These are phyloP conservation scores for Tetanocera ferruginea DNA, from an alignment of 2,888 invertebrate genomes.

Conservation along the genomic window DNA sequence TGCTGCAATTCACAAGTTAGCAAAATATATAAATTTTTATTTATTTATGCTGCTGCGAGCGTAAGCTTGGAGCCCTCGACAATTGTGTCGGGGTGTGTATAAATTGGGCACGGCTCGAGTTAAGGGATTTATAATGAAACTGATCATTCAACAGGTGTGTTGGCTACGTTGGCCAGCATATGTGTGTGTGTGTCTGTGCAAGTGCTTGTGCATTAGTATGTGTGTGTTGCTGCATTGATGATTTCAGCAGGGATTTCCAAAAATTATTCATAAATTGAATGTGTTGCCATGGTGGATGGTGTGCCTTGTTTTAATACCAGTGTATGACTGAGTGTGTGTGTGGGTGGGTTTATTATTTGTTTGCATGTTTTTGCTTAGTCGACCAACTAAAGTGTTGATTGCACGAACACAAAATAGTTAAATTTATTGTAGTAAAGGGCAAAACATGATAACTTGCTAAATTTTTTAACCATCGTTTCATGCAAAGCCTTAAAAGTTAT, in stretches of 20 bases:
- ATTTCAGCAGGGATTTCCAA: background rate
- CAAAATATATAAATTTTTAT: slow-evolving; percentile 40
- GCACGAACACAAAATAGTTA: background rate
- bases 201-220: background rate
- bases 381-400: slow-evolving; percentile 7
- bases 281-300: background rate
- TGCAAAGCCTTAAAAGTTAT: too few relatives aligned
- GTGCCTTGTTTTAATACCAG: too few relatives aligned
- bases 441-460: too few relatives aligned
- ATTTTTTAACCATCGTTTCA: too few relatives aligned
- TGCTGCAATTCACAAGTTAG: slow-evolving; percentile 46
- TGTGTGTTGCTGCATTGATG: background rate
- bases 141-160: slow-evolving; percentile 32
- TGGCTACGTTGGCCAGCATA: background rate
- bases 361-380: background rate
- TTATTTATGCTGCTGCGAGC: background rate
- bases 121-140: slow-evolving; percentile 31
- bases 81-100: background rate
- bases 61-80: background rate
- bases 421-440: too few relatives aligned
- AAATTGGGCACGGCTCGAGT: slow-evolving; percentile 25
- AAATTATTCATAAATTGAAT: slow-evolving; percentile 20
- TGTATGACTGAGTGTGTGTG: background rate
- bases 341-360: background rate
- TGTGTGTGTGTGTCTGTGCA: background rate